phyloP scores from a whole-genome alignment of 2,113 vertebrate species.

The Neogale vison region DNA sequence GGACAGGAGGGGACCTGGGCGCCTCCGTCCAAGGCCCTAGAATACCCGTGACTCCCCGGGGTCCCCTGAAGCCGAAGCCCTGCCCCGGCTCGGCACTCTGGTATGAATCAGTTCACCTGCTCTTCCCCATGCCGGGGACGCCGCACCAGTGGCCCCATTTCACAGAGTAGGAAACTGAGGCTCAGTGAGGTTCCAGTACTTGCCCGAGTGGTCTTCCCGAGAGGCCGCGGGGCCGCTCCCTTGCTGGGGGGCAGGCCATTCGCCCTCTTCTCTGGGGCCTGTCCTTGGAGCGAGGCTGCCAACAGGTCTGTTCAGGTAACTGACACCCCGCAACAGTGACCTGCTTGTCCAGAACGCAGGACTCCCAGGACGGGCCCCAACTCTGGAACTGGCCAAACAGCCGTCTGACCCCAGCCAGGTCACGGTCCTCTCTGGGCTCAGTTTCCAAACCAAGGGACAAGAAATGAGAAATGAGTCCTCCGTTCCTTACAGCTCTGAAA shows the following conservation, averaged over 20 bases:
- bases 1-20: background rate
- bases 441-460: background rate
- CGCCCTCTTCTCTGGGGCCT: background rate
- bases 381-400: background rate
- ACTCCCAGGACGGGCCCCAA: background rate
- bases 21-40: background rate
- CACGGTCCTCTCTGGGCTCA: background rate
- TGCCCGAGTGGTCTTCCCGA: background rate
- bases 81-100: background rate
- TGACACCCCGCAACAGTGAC: background rate
- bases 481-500: background rate
- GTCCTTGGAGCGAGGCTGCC: background rate
- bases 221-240: background rate
- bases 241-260: background rate
- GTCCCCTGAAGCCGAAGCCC: no score
- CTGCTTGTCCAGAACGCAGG: background rate
- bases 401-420: background rate
- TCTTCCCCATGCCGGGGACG: background rate
- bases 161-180: background rate
- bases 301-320: background rate
- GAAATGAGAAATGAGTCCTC: background rate
- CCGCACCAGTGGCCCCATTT: background rate
- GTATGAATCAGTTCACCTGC: background rate
- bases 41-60: background rate
- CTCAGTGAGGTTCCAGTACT: background rate